Evolutionary conservation across 2,888 invertebrate species (phyloP).

Genomic region (Spodoptera picta): DNA sequence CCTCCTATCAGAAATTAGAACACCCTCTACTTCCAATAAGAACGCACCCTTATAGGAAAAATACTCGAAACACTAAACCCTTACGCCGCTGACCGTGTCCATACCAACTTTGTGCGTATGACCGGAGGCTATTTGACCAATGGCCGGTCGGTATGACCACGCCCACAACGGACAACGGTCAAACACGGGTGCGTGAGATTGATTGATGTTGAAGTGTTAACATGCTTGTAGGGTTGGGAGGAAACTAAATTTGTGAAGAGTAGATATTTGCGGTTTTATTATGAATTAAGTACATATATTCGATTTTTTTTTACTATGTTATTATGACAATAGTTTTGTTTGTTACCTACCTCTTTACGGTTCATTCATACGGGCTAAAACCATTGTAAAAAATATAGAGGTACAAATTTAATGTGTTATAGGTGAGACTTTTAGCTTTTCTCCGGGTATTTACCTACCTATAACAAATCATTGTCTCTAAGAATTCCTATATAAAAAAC

Average conservation of each 20-base stretch:
- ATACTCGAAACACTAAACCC: conserved; percentile 23
- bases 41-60: conserved; percentile 33
- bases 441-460: too few relatives aligned
- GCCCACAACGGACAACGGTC: conserved; percentile 72
- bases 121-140: conserved; percentile 68
- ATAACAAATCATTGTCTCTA: too few relatives aligned
- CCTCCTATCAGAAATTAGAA: conserved; percentile 20
- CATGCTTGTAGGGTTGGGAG: not conserved
- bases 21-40: conserved; percentile 45
- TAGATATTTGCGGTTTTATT: too few relatives aligned
- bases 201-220: conserved; percentile 23
- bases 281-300: too few relatives aligned
- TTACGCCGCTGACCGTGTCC: conserved; percentile 35
- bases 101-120: conserved; percentile 22
- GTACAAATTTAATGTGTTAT: too few relatives aligned
- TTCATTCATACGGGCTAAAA: too few relatives aligned
- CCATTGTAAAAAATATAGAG: too few relatives aligned
- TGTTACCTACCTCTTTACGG: too few relatives aligned
- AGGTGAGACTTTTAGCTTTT: too few relatives aligned
- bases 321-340: too few relatives aligned
- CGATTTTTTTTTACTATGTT: too few relatives aligned
- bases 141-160: conserved; percentile 68
- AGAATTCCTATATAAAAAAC: too few relatives aligned
- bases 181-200: conserved; percentile 32
- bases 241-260: not conserved